phyloP scores from a whole-genome alignment of 2,113 vertebrate genomes.

The Sapayoa aenigma region DNA sequence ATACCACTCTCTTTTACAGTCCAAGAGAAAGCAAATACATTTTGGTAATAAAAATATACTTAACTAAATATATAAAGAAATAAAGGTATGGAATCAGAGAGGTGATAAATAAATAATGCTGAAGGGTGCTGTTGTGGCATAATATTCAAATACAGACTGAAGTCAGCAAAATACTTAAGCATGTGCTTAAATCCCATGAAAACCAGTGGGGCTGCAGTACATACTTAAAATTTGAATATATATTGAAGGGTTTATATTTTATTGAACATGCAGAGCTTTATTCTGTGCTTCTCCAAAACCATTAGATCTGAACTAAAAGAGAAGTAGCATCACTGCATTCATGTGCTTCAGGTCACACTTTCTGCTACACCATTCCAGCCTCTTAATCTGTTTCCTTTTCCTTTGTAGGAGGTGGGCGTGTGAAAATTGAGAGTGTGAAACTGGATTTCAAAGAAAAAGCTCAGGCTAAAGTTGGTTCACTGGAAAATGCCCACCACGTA shows the following conservation, averaged over 20 bases:
- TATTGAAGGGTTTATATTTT: neutral
- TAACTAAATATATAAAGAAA: neutral
- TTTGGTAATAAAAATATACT: neutral
- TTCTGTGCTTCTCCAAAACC: neutral
- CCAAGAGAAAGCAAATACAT: neutral
- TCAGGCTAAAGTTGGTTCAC: slow-evolving; percentile 95
- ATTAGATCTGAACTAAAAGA: neutral
- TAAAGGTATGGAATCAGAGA: neutral
- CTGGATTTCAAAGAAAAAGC: slow-evolving; percentile 99
- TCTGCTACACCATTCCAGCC: neutral
- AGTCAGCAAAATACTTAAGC: neutral
- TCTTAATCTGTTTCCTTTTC: slow-evolving; percentile 6
- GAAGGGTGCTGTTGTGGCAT: neutral
- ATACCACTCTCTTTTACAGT: neutral
- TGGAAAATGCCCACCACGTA: slow-evolving; percentile 91
- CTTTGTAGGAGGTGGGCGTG: slow-evolving; percentile 86
- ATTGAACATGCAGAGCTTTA: neutral
- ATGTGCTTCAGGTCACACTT: neutral
- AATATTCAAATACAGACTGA: neutral
- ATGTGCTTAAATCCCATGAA: neutral
- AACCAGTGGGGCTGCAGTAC: neutral
- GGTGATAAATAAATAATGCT: neutral
- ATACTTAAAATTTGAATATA: neutral
- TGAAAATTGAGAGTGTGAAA: slow-evolving; percentile 96
- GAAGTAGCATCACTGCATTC: neutral